phyloP scores from a whole-genome alignment of 2,113 vertebrate species.

The Microcebus murinus region DNA sequence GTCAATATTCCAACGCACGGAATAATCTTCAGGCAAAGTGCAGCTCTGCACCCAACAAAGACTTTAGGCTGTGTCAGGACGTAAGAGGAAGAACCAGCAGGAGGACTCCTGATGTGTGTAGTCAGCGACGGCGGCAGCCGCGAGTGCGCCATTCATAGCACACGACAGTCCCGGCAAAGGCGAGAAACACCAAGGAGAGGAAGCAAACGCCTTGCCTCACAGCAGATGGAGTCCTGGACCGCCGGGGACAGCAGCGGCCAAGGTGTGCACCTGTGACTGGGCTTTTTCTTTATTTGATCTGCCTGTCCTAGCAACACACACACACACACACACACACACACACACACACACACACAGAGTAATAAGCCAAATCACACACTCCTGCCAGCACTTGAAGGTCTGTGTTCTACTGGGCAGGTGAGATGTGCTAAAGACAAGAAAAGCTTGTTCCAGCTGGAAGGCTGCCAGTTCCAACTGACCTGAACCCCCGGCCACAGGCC shows the following conservation, averaged over 20 bases:
- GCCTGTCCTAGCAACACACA: neutral
- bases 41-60: neutral
- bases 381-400: neutral
- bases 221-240: neutral
- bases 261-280: neutral
- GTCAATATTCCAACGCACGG: neutral
- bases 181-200: neutral
- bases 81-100: neutral
- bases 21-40: neutral
- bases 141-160: neutral
- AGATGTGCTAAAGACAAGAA: neutral
- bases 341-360: no score
- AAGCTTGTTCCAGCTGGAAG: neutral
- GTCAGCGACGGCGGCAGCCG: neutral
- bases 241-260: neutral
- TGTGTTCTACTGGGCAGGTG: neutral
- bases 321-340: neutral
- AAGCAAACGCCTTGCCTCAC: neutral
- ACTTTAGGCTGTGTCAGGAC: conserved; percentile 15
- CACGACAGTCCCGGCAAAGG: neutral
- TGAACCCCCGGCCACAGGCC: neutral
- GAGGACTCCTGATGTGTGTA: conserved; percentile 14
- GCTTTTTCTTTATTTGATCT: neutral
- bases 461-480: neutral
- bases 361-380: neutral